A percentile compares a stretch with the other conserved stretches of the same genome.
These are phyloP conservation scores for Rhyzopertha dominica DNA, from an alignment of 1,140 invertebrate genomes.

Conservation along the genomic window DNA sequence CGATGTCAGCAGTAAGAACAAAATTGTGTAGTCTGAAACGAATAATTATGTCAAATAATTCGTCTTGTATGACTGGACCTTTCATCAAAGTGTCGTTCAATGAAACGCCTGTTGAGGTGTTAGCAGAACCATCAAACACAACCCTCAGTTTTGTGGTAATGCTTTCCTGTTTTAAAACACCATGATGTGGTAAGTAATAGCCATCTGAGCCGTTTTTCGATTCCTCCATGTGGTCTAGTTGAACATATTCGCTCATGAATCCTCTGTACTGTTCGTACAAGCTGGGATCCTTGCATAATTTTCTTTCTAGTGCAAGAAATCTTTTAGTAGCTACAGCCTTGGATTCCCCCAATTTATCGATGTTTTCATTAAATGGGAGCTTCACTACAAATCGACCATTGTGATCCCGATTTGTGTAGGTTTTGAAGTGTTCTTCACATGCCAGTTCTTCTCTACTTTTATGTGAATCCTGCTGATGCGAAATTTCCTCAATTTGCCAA, in stretches of 20 bases:
- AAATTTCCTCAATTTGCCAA: no score
- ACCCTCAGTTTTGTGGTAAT: constrained; percentile 29
- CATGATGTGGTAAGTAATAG: constrained; percentile 31
- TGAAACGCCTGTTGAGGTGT: constrained; percentile 2
- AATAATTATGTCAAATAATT: no score
- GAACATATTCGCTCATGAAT: no score
- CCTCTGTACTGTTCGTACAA: no score
- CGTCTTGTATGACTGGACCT: constrained; percentile 29
- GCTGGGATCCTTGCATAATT: no score
- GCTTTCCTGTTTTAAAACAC: constrained; percentile 23
- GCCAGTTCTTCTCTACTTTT: constrained; percentile 23
- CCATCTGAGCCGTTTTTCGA: neutral
- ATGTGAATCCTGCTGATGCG: constrained; percentile 21
- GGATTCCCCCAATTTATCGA: no score
- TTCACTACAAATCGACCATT: no score
- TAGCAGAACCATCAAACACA: constrained; percentile 30
- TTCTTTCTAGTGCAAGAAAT: no score
- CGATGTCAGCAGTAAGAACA: constrained; percentile 25
- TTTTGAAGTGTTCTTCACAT: no score
- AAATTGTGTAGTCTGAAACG: constrained; percentile 40
- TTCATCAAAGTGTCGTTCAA: constrained; percentile 18
- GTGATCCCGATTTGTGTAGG: no score
- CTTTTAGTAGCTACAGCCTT: neutral
- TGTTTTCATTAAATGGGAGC: constrained; percentile 17
- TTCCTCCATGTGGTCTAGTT: constrained; percentile 3